Conservation (phyloP, 2,888 invertebrate species). For the Cosmorhoe ocellata region DNA sequence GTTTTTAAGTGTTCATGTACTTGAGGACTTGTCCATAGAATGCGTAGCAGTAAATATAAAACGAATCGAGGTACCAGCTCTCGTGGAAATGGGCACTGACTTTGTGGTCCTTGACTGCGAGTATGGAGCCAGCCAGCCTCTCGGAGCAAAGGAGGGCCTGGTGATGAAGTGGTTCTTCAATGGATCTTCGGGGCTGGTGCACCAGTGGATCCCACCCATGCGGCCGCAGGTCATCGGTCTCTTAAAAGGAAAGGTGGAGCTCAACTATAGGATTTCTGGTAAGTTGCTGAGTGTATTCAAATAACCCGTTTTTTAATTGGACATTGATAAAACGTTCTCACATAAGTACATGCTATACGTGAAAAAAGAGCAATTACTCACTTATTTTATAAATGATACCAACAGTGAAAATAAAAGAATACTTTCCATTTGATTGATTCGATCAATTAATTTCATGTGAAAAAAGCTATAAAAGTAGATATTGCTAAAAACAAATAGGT, state of each 20-base stretch:
- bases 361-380: too few species aligned
- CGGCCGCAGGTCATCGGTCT: conserved; percentile 73
- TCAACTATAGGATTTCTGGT: conserved; percentile 69
- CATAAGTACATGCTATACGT: too few species aligned
- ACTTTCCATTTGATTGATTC: too few species aligned
- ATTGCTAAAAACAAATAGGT: not conserved
- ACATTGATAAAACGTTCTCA: too few species aligned
- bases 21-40: conserved; percentile 53
- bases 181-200: conserved; percentile 69
- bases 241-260: conserved; percentile 72
- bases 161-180: conserved; percentile 80
- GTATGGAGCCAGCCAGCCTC: conserved; percentile 48
- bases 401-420: too few species aligned
- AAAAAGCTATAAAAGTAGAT: too few species aligned
- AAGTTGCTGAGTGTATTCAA: not conserved
- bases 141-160: conserved; percentile 51
- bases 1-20: too few species aligned
- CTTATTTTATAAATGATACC: too few species aligned
- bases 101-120: conserved; percentile 66
- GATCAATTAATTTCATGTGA: too few species aligned
- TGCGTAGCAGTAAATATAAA: conserved; percentile 76
- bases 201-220: conserved; percentile 77
- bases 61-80: conserved; percentile 63
- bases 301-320: too few species aligned
- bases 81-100: conserved; percentile 66